Conservation (phyloP, 2,113 vertebrate genomes). For the Neogale vison region DNA sequence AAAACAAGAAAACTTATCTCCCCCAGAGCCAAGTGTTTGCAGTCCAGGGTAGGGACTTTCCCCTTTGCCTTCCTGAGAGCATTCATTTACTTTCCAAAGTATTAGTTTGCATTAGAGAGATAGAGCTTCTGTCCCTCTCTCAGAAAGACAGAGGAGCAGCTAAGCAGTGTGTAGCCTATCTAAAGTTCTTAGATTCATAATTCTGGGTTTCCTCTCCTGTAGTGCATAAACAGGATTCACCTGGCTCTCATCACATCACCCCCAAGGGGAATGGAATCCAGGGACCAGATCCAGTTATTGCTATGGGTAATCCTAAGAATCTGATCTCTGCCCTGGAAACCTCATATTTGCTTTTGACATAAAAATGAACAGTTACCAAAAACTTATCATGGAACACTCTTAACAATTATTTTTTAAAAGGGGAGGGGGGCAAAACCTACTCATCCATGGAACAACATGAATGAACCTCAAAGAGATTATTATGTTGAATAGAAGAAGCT, state of each 20-base stretch:
- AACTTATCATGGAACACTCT: neutral
- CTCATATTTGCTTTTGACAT: neutral
- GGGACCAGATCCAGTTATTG: neutral
- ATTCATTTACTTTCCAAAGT: neutral
- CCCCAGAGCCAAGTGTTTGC: neutral
- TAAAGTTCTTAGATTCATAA: neutral
- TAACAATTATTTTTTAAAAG: neutral
- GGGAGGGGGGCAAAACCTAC: neutral
- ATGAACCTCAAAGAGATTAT: neutral
- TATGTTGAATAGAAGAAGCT: neutral
- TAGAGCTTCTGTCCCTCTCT: neutral
- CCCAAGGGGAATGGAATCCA: neutral
- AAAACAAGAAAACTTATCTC: slow-evolving; percentile 22
- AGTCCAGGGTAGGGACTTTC: neutral
- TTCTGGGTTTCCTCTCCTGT: neutral
- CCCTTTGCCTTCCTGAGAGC: neutral
- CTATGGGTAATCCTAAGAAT: neutral
- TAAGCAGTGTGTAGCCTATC: neutral
- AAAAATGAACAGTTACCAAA: neutral
- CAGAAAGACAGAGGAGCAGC: neutral
- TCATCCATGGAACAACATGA: neutral
- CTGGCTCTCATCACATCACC: neutral
- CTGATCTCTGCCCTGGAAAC: neutral
- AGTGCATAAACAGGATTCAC: neutral
- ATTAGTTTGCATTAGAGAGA: neutral